Base-by-base conservation (phyloP, 2,797 vertebrate species). In the Sus cebifrons region DNA sequence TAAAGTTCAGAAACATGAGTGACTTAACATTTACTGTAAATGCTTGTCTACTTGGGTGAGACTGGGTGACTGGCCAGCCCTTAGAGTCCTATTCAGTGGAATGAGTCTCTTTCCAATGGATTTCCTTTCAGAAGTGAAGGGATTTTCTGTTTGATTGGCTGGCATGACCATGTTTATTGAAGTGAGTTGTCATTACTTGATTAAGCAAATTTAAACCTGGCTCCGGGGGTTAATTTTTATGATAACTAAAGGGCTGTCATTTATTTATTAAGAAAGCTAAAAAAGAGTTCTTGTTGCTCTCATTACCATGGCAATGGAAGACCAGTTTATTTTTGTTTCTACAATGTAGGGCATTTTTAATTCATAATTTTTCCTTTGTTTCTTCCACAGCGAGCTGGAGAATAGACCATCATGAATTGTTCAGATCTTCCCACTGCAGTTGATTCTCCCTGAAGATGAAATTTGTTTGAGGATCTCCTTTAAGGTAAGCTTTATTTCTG, bases 181-280 rank as follows among this genome's bases (percentile, higher is more conserved):
- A 29, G n/a, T 73, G 21, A 60, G 15, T 49, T 87, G 20, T 91
- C 56, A 54, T 11, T 87, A 16, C 36, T 67, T 86, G 36, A 84
- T 71, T 78, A 90, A 88, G 3, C 11, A 89, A 56, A 68, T 74
- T 92, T 89, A 89, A 92, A 95, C 81, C 52, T 77, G 25, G 18
- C 27, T 67, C 32, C 10, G 25, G 21, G 36, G 65, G 27, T 77
- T 64, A 82, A 74, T 78, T 71, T 90, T 89, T 79, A 44, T 60
- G n/a, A 88, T 77, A 62, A 92, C 20, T 60, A 52, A 10, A 90
- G 60, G 16, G 49, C 64, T 88, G 36, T 73, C 23, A 67, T 68
- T 94, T 64, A 64, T 62, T 83, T 83, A 94, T 90, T 82, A 73
- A 89, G 56, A 70, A 77, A 29, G 25, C 78, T 95, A 86, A 93